Conservation (phyloP, 2,797 vertebrate genomes). For the Rhabdophis nuchalis region DNA sequence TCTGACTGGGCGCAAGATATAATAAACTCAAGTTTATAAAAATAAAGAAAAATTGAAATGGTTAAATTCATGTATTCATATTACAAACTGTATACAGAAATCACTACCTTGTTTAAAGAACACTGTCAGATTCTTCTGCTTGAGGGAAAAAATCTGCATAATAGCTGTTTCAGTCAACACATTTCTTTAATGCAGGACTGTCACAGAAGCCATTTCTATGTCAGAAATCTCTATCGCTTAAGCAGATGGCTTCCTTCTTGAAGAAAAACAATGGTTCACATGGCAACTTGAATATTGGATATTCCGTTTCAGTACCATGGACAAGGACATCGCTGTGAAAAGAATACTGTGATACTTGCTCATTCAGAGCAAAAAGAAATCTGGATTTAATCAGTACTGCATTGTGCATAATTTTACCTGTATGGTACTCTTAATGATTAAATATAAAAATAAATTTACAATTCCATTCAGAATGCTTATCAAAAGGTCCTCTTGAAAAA, state of each 20-base stretch:
- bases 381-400: background rate
- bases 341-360: background rate
- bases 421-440: background rate
- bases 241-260: background rate
- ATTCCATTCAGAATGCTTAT: background rate
- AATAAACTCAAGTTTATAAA: background rate
- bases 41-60: background rate
- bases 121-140: background rate
- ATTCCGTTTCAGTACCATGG: slow-evolving; percentile 21
- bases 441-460: background rate
- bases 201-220: background rate
- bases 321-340: slow-evolving; percentile 5
- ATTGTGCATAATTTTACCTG: background rate
- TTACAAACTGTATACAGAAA: background rate
- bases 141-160: background rate
- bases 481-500: background rate
- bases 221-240: background rate
- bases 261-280: background rate
- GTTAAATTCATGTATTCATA: background rate
- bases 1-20: background rate
- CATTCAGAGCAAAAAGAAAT: background rate
- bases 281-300: background rate
- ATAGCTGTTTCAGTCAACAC: background rate
- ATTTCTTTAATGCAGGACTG: background rate
- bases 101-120: background rate